Evolutionary conservation across 2,797 vertebrate genomes (phyloP), one percentile per base, ranked within the genome.

Genomic region (Psittacula echo): DNA sequence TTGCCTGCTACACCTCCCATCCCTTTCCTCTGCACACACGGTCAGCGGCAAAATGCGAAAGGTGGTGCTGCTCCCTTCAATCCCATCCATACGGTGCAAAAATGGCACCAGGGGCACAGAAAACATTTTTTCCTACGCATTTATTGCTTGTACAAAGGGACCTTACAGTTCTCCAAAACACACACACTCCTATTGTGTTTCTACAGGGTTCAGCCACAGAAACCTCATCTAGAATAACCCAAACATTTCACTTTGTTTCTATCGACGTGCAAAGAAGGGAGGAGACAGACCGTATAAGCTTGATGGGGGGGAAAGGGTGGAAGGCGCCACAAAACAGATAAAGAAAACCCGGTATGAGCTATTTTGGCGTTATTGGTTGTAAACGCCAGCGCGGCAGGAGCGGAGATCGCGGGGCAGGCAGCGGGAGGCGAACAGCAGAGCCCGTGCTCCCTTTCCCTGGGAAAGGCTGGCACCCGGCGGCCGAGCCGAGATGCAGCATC

Each of bases 351-450:
- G 68, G n/a, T 5, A 41, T 13, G 76, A 21, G 86, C 22, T 51
- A 39, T 68, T 91, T 65, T 61, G 80, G 32, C 23, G 90, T 93
- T 85, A 82, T 90, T 56, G 82, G 83, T 71, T 83, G 8, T 73
- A 90, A 95, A 68, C 73, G 47, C 5, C 21, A 10, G 56, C 1
- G 4, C 37, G 3, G 4, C 39, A 17, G 44, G 16, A 9, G 23
- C 11, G 7, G 3, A n/a, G 13, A 29, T 13, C 13, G 13, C 53
- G 4, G 32, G 45, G 32, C 12, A 44, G 41, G 60, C 37, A 7
- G 37, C 17, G 18, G 60, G 12, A 9, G 26, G 26, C 24, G 15
- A 17, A 3, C 34, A 37, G 56, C 7, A 7, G 10, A 37, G 56
- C 56, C n/a, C 23, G 15, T 17, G 56, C 9, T 34, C 41, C 13